These are phyloP conservation scores for Pilophorus perplexus DNA, from an alignment of 2,888 invertebrate genomes.

Conservation along the genomic window DNA sequence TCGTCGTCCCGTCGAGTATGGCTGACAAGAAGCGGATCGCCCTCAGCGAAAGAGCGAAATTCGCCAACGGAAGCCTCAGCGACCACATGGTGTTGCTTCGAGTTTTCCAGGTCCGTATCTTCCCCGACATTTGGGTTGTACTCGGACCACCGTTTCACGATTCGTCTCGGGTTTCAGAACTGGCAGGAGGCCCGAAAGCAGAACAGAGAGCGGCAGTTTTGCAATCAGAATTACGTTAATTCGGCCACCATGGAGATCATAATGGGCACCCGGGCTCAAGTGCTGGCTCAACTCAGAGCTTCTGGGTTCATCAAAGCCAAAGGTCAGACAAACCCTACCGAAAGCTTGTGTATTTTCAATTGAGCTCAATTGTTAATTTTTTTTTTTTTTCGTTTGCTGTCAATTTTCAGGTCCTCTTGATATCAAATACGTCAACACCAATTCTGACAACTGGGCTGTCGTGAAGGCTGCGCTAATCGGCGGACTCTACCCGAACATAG, in stretches of 20 bases:
- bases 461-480: conserved; percentile 85
- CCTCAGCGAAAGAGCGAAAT: conserved; percentile 61
- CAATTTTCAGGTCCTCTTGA: too few species aligned
- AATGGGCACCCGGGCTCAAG: conserved; percentile 75
- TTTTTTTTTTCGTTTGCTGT: too few species aligned
- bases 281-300: conserved; percentile 75
- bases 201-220: conserved; percentile 68
- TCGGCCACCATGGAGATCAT: conserved; percentile 87
- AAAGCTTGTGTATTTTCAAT: too few species aligned
- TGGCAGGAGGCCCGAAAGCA: conserved; percentile 59
- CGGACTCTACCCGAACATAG: conserved; percentile 87
- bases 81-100: conserved; percentile 86
- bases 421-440: conserved; percentile 75
- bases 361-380: too few species aligned
- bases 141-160: too few species aligned
- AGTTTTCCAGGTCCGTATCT: conserved; percentile 63
- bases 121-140: too few species aligned
- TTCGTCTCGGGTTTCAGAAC: too few species aligned
- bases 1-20: conserved; percentile 66
- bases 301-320: conserved; percentile 68
- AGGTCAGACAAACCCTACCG: too few species aligned
- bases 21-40: conserved; percentile 61
- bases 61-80: conserved; percentile 74
- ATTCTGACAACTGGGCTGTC: conserved; percentile 84
- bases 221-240: conserved; percentile 72